Evolutionary conservation across 1,140 invertebrate genomes (phyloP).

Genomic region (Lucilia sericata): DNA sequence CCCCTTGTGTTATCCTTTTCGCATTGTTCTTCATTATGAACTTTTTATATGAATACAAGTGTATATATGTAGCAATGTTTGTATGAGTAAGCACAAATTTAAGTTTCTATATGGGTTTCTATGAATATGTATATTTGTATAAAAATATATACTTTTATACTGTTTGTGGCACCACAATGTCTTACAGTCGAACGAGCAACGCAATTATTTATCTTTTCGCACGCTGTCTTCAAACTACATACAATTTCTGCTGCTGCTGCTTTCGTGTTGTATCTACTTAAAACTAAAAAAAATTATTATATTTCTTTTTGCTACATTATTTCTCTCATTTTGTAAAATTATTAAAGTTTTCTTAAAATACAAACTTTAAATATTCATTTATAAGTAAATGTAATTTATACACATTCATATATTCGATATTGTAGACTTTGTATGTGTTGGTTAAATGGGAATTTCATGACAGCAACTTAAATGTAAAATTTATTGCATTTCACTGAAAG

Average conservation of each 20-base stretch:
- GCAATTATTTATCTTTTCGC: constrained; percentile 47
- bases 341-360: too few species aligned
- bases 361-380: too few species aligned
- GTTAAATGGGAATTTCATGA: not conserved
- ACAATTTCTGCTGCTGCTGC: not conserved
- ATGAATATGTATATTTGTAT: not conserved
- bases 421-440: too few species aligned
- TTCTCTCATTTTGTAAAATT: too few species aligned
- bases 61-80: too few species aligned
- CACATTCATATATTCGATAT: too few species aligned
- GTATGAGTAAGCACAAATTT: too few species aligned
- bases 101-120: too few species aligned
- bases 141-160: not conserved
- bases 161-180: constrained; percentile 45
- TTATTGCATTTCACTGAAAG: not conserved
- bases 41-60: not conserved
- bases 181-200: constrained; percentile 38
- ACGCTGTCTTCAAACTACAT: not conserved
- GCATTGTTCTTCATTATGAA: not conserved
- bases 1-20: not conserved
- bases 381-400: too few species aligned
- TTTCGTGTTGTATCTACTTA: not conserved
- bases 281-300: not conserved
- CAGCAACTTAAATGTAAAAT: not conserved
- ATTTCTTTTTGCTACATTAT: not conserved